These are phyloP conservation scores for Zophobas morio DNA, from an alignment of 1,140 invertebrate species.

Conservation along the genomic window DNA sequence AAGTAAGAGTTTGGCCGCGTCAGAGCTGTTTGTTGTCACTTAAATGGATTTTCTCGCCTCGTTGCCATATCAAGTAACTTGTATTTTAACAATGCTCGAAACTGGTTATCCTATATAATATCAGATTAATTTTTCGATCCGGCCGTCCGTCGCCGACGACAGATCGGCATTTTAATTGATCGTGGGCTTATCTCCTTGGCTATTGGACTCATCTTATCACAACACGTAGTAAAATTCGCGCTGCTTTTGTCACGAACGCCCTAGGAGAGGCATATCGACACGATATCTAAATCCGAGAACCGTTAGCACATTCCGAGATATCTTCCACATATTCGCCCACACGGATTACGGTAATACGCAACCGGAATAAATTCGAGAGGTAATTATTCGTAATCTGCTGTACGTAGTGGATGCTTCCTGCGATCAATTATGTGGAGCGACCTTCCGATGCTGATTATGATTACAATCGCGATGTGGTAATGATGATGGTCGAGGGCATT, in stretches of 20 bases:
- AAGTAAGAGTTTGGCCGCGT: conserved; percentile 35
- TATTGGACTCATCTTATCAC: conserved; percentile 19
- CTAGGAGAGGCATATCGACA: conserved; percentile 9
- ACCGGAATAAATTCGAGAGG: conserved; percentile 31
- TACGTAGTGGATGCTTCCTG: conserved; percentile 1
- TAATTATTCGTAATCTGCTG: conserved; percentile 10
- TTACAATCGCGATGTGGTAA: background rate
- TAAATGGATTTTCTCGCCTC: conserved; percentile 28
- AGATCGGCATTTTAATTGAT: conserved; percentile 35
- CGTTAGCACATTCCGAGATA: conserved; percentile 33
- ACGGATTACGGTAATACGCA: conserved; percentile 30
- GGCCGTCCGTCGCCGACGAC: background rate
- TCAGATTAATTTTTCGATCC: conserved; percentile 41
- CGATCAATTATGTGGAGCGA: conserved; percentile 6
- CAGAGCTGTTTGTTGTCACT: conserved; percentile 28
- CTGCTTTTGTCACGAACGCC: background rate
- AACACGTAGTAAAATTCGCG: background rate
- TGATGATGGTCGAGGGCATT: conserved; percentile 3
- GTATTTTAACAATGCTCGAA: conserved; percentile 42
- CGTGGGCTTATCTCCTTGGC: background rate
- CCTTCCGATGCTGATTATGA: conserved; percentile 3
- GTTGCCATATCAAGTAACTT: conserved; percentile 45
- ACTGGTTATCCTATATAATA: conserved; percentile 45
- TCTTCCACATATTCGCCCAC: conserved; percentile 37
- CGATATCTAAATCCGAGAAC: conserved; percentile 18